Evolutionary conservation across 1,140 invertebrate genomes (phyloP).

Genomic region (Caenorhabditis tropicalis): DNA sequence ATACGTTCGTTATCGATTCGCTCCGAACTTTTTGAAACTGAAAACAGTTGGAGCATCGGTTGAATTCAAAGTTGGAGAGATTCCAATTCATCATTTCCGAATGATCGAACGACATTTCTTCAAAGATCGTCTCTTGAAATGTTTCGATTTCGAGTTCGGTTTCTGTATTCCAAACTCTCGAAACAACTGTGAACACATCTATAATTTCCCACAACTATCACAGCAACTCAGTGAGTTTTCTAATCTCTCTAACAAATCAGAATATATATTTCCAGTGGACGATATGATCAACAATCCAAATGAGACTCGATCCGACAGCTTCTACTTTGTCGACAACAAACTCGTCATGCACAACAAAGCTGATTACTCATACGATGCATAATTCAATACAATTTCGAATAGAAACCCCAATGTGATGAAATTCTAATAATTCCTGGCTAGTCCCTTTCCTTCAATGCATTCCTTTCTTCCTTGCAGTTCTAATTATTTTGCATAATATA

Average conservation of each 20-base stretch:
- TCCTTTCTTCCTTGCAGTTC: background rate
- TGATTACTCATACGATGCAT: conserved; percentile 88
- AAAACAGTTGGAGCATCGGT: conserved; percentile 96
- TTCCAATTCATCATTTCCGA: conserved; percentile 90
- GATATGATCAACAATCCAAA: conserved; percentile 96
- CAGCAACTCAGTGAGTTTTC: conserved; percentile 82
- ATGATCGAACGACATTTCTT: conserved; percentile 99
- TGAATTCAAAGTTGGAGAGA: conserved; percentile 91
- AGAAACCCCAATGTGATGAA: background rate
- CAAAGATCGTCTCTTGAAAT: conserved; percentile 89
- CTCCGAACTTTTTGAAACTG: conserved; percentile 88
- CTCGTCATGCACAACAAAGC: conserved; percentile 99
- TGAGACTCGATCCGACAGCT: conserved; percentile 95
- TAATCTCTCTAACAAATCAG: background rate
- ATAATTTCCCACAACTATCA: conserved; percentile 91
- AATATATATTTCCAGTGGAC: conserved; percentile 78
- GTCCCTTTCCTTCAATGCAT: background rate
- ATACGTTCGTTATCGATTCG: conserved; percentile 96
- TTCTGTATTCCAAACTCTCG: conserved; percentile 97
- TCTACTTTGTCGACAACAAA: conserved; percentile 95
- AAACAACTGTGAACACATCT: conserved; percentile 98
- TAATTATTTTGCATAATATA: background rate
- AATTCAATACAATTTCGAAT: background rate
- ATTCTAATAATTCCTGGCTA: background rate
- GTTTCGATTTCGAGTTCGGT: conserved; percentile 99